phyloP scores from a whole-genome alignment of 2,888 invertebrate species.

The Melinaea menophilus region DNA sequence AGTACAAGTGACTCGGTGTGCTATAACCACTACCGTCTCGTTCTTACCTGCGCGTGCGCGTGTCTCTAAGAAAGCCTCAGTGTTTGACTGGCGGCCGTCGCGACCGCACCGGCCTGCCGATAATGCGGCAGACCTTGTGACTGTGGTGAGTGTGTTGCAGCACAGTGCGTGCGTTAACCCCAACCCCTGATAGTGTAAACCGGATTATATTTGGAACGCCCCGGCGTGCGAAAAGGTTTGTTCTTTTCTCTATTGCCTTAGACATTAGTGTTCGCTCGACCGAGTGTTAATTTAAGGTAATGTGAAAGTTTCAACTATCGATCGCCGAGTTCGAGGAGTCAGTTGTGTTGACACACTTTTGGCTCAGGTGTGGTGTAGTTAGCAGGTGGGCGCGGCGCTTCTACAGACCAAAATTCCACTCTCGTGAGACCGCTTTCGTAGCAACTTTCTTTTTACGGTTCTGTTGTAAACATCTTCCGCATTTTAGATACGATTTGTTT shows the following conservation, averaged over 20 bases:
- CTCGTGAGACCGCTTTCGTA: constrained; percentile 67
- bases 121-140: constrained; percentile 67
- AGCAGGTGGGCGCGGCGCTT: constrained; percentile 71
- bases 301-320: constrained; percentile 75
- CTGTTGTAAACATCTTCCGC: constrained; percentile 34
- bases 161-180: constrained; percentile 74
- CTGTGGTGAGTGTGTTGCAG: constrained; percentile 70
- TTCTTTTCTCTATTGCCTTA: constrained; percentile 39
- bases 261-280: constrained; percentile 43
- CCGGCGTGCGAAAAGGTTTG: constrained; percentile 67
- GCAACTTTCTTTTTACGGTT: constrained; percentile 67
- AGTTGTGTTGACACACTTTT: constrained; percentile 73
- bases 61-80: constrained; percentile 71
- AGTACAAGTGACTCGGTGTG: constrained; percentile 40
- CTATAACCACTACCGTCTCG: constrained; percentile 56
- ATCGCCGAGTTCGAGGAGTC: constrained; percentile 68
- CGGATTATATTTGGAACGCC: constrained; percentile 66
- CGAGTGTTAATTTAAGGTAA: constrained; percentile 71
- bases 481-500: constrained; percentile 15
- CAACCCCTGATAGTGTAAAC: constrained; percentile 74
- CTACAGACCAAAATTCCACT: constrained; percentile 71
- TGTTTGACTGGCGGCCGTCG: constrained; percentile 69
- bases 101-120: constrained; percentile 70
- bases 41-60: constrained; percentile 65
- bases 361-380: constrained; percentile 69